These are phyloP conservation scores for Lynx canadensis DNA, from an alignment of 2,113 vertebrate genomes.

Conservation along the genomic window DNA sequence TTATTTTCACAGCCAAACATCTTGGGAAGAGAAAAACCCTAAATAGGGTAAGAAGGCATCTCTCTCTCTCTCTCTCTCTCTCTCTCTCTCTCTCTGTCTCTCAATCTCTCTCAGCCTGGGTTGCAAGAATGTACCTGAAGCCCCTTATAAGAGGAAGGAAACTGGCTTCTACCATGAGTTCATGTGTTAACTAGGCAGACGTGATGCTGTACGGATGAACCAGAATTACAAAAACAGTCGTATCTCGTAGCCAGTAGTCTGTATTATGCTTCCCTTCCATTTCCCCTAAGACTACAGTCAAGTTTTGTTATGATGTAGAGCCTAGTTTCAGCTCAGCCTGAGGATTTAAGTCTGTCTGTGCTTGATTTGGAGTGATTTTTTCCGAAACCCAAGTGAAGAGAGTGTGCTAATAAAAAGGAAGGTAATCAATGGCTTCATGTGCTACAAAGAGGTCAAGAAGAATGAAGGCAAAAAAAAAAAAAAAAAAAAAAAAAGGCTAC, in stretches of 20 bases:
- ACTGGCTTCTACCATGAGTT: not conserved
- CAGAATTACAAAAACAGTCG: not conserved
- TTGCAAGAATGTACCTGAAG: not conserved
- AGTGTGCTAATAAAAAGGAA: not conserved
- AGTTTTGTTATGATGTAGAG: not conserved
- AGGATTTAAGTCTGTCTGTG: not conserved
- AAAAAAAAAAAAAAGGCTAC: not conserved
- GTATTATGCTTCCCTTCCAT: not conserved
- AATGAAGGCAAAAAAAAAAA: not conserved
- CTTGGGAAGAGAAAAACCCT: not conserved
- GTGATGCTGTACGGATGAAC: not conserved
- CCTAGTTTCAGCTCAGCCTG: not conserved
- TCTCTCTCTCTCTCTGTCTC: not conserved
- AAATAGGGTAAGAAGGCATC: not conserved
- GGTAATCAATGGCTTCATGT: not conserved
- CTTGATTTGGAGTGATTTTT: not conserved
- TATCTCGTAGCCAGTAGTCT: not conserved
- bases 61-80: not conserved
- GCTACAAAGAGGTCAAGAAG: not conserved
- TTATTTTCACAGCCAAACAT: not conserved
- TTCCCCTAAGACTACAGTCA: not conserved
- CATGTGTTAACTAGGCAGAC: not conserved
- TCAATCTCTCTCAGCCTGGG: not conserved
- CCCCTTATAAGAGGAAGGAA: not conserved
- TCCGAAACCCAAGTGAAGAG: not conserved